Conservation (phyloP, 2,797 vertebrate species). For the Cuniculus paca region DNA sequence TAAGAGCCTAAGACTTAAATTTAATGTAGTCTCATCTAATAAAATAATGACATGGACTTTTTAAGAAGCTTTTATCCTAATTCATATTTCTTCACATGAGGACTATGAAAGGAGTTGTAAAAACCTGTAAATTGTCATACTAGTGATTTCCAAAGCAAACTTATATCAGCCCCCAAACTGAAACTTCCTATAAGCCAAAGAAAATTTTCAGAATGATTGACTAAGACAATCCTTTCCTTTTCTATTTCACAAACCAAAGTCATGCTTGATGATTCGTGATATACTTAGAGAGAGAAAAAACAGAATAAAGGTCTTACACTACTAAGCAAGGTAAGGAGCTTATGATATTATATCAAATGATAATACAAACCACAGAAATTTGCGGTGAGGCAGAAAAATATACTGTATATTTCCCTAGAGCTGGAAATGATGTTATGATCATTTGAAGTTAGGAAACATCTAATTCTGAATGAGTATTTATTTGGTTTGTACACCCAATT, state of each 20-base stretch:
- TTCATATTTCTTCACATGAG: background rate
- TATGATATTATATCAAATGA: constrained; percentile 27
- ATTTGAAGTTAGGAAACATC: background rate
- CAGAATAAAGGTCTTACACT: constrained; percentile 17
- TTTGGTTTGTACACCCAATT: background rate
- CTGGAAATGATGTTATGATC: background rate
- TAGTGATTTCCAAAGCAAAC: background rate
- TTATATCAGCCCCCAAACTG: background rate
- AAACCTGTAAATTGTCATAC: background rate
- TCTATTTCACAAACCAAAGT: constrained; percentile 53
- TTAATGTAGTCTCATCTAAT: background rate
- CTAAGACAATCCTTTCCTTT: background rate
- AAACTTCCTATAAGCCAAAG: background rate
- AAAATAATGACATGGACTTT: background rate
- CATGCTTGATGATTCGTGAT: background rate
- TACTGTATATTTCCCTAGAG: background rate
- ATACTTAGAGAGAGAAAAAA: constrained; percentile 43
- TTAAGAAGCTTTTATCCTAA: background rate
- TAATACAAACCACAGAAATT: constrained; percentile 7
- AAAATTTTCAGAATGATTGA: background rate
- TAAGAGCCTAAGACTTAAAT: background rate
- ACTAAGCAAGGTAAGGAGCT: background rate
- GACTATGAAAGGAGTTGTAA: background rate
- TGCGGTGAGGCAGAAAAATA: background rate
- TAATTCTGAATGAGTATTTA: background rate